phyloP scores from a whole-genome alignment of 2,797 vertebrate genomes.

The Schizopygopsis malacanthus region DNA sequence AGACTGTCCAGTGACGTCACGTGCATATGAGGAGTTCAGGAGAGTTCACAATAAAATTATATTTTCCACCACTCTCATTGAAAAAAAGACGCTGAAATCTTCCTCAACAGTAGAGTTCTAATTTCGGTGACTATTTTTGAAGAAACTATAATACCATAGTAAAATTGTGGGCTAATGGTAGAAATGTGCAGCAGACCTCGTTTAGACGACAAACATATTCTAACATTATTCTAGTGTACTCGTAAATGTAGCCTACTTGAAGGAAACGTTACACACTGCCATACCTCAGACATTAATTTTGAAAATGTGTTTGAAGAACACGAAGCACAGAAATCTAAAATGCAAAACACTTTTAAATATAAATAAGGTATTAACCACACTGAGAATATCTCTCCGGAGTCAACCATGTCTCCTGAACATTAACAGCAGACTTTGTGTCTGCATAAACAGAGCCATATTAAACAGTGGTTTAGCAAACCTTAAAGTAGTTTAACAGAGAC shows the following conservation, averaged over 20 bases:
- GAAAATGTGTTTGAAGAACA: neutral
- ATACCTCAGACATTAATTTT: neutral
- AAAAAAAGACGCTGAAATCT: neutral
- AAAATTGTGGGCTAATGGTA: neutral
- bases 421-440: slow-evolving; percentile 27
- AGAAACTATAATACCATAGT: neutral
- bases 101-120: neutral
- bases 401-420: slow-evolving; percentile 8
- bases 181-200: neutral
- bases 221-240: neutral
- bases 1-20: neutral
- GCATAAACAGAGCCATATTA: slow-evolving; percentile 23
- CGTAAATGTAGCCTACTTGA: neutral
- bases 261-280: neutral
- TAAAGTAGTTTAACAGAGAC: neutral
- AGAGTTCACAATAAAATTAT: neutral
- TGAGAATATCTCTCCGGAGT: neutral
- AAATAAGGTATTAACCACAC: slow-evolving; percentile 45
- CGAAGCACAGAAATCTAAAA: neutral
- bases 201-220: neutral
- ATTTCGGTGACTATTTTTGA: neutral
- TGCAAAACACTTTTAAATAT: slow-evolving; percentile 26
- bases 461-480: neutral
- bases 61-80: neutral
- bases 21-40: neutral